Percentiles rank a stretch among this genome's conserved stretches.
phyloP scores from a whole-genome alignment of 92 coral and sea anemone species.

The Epizoanthus stellaris region DNA sequence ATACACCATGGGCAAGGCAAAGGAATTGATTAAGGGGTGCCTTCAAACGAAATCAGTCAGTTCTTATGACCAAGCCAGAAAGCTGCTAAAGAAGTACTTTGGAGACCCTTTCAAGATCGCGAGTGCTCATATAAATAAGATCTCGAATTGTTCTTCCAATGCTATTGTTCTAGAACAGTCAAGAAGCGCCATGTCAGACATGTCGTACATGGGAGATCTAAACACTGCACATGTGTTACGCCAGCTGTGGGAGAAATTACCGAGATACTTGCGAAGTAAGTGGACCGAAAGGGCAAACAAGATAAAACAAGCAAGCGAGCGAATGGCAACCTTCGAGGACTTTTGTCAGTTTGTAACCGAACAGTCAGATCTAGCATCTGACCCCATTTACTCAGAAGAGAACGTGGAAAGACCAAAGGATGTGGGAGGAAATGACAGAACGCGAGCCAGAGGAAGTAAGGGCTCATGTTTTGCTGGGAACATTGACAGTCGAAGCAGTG shows the following conservation, averaged over 20 bases:
- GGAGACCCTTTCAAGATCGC: constrained; percentile 77
- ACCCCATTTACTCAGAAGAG: constrained; percentile 61
- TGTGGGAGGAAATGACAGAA: neutral
- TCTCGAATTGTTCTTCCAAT: constrained; percentile 58
- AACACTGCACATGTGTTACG: constrained; percentile 67
- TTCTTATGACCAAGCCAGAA: constrained; percentile 64
- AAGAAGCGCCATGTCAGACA: constrained; percentile 65
- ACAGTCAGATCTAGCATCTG: constrained; percentile 68
- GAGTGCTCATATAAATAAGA: constrained; percentile 59
- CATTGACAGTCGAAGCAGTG: constrained; percentile 16
- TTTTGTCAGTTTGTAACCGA: constrained; percentile 60
- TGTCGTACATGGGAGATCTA: constrained; percentile 63
- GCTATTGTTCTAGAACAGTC: constrained; percentile 61
- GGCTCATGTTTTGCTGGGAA: constrained; percentile 26
- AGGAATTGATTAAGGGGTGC: constrained; percentile 65
- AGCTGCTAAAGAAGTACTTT: constrained; percentile 61
- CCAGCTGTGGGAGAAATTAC: constrained; percentile 66
- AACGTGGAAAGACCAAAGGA: neutral
- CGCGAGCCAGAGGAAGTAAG: constrained; percentile 26
- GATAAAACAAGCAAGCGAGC: constrained; percentile 43
- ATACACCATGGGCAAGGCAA: constrained; percentile 61
- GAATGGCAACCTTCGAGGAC: constrained; percentile 58
- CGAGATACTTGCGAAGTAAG: constrained; percentile 58
- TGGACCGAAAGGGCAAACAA: constrained; percentile 62
- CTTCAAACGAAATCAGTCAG: constrained; percentile 56